These are phyloP conservation scores for Lepidocyrtoides sp. DNA, from an alignment of 2,888 invertebrate species.

Conservation along the genomic window DNA sequence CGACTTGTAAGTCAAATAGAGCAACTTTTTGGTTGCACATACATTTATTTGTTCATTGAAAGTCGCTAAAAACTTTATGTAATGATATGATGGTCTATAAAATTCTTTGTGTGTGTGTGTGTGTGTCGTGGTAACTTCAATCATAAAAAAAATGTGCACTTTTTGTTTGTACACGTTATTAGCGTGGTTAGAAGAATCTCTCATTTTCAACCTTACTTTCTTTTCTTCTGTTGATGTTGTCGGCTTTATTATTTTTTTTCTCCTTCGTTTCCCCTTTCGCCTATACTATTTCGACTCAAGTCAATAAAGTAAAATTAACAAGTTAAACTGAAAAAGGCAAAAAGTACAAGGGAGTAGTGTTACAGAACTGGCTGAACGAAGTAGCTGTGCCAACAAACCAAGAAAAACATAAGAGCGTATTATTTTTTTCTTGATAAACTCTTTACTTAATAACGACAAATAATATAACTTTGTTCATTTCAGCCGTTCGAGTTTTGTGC, in stretches of 20 bases:
- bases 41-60: slow-evolving; percentile 17
- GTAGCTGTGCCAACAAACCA: too few relatives aligned
- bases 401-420: neutral
- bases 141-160: too few relatives aligned
- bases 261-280: slow-evolving; percentile 47
- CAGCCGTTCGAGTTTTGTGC: neutral
- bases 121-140: neutral
- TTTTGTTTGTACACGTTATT: neutral
- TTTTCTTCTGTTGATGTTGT: slow-evolving; percentile 50
- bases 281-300: slow-evolving; percentile 66
- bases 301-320: slow-evolving; percentile 85
- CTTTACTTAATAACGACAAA: slow-evolving; percentile 13
- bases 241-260: slow-evolving; percentile 45
- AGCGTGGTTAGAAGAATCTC: slow-evolving; percentile 7
- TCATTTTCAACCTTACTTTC: slow-evolving; percentile 5
- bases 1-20: slow-evolving; percentile 2
- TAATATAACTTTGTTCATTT: slow-evolving; percentile 11
- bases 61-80: slow-evolving; percentile 8
- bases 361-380: too few relatives aligned
- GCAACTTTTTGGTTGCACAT: neutral
- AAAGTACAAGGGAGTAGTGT: slow-evolving; percentile 41
- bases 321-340: slow-evolving; percentile 76
- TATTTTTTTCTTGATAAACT: slow-evolving; percentile 1
- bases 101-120: neutral
- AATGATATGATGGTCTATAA: slow-evolving; percentile 32